Evolutionary conservation across 2,888 invertebrate species (phyloP), one percentile per base, ranked within the genome.

Genomic region (Megastigmus dorsalis): DNA sequence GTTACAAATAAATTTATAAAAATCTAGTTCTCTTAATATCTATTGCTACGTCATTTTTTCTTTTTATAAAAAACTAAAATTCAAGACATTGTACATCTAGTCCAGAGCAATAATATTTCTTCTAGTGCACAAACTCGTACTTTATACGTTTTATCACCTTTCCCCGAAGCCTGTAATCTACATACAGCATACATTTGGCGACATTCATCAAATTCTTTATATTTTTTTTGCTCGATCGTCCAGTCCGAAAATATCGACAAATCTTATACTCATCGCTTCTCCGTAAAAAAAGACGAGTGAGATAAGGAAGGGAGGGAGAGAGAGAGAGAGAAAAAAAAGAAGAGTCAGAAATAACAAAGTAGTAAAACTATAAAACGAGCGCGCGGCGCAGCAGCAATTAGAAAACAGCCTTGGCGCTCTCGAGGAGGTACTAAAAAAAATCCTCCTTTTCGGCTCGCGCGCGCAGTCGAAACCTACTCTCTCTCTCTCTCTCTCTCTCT

Each of bases 221-320:
- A 28, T 60, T 18, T 15, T 43, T n/a, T n/a, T n/a, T n/a, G n/a
- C n/a, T n/a, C 28, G n/a, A 38, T 13, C 28, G n/a, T 43, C 36
- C 28, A 18, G 2, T n/a, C n/a, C n/a, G n/a, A 50, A 26, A 48
- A 50, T 26, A 26, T 3, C 72, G 57, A 73, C 66, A 73, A 73
- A 73, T 73, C 72, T 73, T n/a, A n/a, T n/a, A 59, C 50, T 66
- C 72, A 43, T 73, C 72, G 54, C 72, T 65, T 66, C 65, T 20
- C 48, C 4, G 13, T 28, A 20, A 9, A 54, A 26, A 48, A 30
- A 57, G 26, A 26, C 43, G n/a, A n/a, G 43, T 18, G 55, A n/a
- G 59, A 59, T n/a, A 41, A 57, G 10, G 28, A n/a, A 15, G 23
- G 9, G 43, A 28, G 28, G 18, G 6, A 28, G 13, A 26, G 5